Base-by-base conservation (phyloP, 2,113 vertebrate genomes). In the Casuarius casuarius region DNA sequence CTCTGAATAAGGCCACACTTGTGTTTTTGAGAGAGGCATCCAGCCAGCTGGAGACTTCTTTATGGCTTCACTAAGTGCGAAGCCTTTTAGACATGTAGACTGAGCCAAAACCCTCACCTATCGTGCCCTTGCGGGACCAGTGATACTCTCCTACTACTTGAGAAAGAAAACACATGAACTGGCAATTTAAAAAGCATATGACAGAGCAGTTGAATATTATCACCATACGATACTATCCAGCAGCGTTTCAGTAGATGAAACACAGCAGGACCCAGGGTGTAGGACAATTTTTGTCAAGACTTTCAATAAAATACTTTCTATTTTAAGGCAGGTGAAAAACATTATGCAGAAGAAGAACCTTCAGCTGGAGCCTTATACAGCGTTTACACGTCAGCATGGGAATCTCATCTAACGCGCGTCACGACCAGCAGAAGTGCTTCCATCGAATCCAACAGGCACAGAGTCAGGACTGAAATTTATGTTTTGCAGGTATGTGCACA, bases 31-130 rank as follows among this genome's bases (percentile, higher is more conserved):
- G n/a, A 92, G 84, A 82, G 95, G 84, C 89, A 85, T 67, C 63
- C 89, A 95, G 92, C 81, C 92, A 92, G 71, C 63, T 90, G 78
- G 81, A 92, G 81, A 71, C 40, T 95, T 94, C 79, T 93, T 94
- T 78, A 93, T 15, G 63, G 63, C 38, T 84, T 82, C 67, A 65
- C 87, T 80, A 95, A 94, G 59, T 72, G 75, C 77, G 95, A 91
- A 94, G 49, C 78, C 76, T 92, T 96, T 91, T 72, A 93, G 70
- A 82, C 38, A 68, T 3, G 5, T 1, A 74, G 46, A 26, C 40
- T 48, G 77, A 94, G 91, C 84, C 91, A 94, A 94, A 97, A 66
- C 51, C 54, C 78, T 71, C 59, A 90, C 89, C 71, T 74, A 88
- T 67, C 54, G 31, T 74, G 78, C 78, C 94, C 84, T 52, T 96